phyloP scores from a whole-genome alignment of 1,140 invertebrate genomes.

The Drosophila virilis region DNA sequence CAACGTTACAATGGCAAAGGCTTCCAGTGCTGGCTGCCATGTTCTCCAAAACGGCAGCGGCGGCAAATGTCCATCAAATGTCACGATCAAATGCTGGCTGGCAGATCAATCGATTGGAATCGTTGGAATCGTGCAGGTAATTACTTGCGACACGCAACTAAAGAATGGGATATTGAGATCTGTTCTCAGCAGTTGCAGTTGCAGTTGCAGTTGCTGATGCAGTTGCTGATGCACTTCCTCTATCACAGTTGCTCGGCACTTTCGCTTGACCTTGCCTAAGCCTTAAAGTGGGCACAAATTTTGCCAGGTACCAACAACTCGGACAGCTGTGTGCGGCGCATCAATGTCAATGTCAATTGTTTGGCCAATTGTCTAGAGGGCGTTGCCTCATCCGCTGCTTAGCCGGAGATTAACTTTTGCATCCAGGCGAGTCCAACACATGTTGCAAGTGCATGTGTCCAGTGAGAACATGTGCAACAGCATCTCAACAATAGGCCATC shows the following conservation, averaged over 20 bases:
- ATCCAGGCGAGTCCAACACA: conserved; percentile 57
- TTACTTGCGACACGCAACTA: conserved; percentile 68
- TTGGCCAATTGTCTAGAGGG: conserved; percentile 56
- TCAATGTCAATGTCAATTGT: conserved; percentile 60
- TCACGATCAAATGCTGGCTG: conserved; percentile 73
- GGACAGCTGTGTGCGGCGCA: conserved; percentile 39
- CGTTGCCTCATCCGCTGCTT: conserved; percentile 71
- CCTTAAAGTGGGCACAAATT: conserved; percentile 47
- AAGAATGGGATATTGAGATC: conserved; percentile 14
- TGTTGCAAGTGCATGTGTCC: conserved; percentile 52
- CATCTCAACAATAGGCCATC: conserved; percentile 33
- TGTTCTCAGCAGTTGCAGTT: conserved; percentile 19
- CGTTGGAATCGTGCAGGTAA: conserved; percentile 44
- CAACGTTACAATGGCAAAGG: conserved; percentile 15
- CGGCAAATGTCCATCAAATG: conserved; percentile 79
- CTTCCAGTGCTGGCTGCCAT: conserved; percentile 16
- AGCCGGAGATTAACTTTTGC: conserved; percentile 71
- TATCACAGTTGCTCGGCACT: conserved; percentile 33
- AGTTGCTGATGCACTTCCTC: conserved; percentile 18
- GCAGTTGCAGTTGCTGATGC: conserved; percentile 9
- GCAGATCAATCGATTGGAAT: conserved; percentile 71
- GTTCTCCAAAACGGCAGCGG: conserved; percentile 64
- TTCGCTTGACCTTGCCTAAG: conserved; percentile 68
- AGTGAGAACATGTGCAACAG: conserved; percentile 9
- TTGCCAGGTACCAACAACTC: conserved; percentile 24